Conservation (phyloP, 2,797 vertebrate genomes). For the Sus cebifrons region DNA sequence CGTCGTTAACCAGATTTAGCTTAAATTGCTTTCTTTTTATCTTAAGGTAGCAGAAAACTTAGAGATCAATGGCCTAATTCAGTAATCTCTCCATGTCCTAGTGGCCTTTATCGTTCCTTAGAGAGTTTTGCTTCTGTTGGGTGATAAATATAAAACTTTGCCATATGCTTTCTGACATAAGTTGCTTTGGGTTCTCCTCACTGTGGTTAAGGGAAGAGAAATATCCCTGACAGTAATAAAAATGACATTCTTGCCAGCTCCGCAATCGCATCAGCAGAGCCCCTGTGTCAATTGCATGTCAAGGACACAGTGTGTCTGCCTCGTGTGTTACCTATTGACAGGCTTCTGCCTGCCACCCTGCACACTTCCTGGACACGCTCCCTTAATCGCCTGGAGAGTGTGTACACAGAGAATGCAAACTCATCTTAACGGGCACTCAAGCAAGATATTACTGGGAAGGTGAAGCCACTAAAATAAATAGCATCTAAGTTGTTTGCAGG, state of each 20-base stretch:
- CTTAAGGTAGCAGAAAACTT: background rate
- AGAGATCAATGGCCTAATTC: background rate
- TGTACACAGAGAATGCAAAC: slow-evolving; percentile 76
- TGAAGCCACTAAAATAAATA: slow-evolving; percentile 69
- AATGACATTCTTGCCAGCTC: background rate
- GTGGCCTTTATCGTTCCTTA: background rate
- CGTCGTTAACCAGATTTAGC: background rate
- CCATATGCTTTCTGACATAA: slow-evolving; percentile 12
- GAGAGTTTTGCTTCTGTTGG: slow-evolving; percentile 13
- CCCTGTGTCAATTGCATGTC: background rate
- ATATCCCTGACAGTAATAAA: background rate
- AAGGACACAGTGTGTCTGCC: background rate
- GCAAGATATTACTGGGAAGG: slow-evolving; percentile 78
- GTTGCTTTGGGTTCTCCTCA: slow-evolving; percentile 25
- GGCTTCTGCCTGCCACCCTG: background rate
- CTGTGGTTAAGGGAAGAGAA: background rate
- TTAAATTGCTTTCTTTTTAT: background rate
- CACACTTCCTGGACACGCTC: background rate
- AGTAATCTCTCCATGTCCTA: background rate
- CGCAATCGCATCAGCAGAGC: background rate
- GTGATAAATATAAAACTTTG: slow-evolving; percentile 5
- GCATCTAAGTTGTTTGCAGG: slow-evolving; percentile 66
- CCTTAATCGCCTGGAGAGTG: slow-evolving; percentile 36
- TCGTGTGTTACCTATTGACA: background rate
- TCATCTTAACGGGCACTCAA: slow-evolving; percentile 81